Evolutionary conservation across 2,888 invertebrate genomes (phyloP), one percentile per base, ranked within the genome.

Genomic region (Cerceris ruficornis): DNA sequence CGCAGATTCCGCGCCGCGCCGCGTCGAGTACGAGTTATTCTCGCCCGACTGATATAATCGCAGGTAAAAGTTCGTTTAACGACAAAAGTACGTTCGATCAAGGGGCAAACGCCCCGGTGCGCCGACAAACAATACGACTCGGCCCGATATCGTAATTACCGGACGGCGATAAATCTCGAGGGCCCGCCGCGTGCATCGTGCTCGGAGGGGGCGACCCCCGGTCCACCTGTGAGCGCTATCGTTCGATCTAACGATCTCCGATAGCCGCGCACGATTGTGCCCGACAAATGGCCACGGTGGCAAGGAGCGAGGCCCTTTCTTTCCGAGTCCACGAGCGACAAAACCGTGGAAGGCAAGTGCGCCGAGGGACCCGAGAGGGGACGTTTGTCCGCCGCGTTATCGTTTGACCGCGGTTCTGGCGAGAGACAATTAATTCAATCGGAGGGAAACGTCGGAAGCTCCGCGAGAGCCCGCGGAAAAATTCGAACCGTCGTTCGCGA

Each of bases 191-290:
- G 55, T 39, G 52, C 55, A n/a, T 9, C 11, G 55, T 14, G 65
- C 7, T 65, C 54, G 61, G 60, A 57, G 66, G 65, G 60, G 79
- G 84, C 69, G 61, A 50, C 15, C 15, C 15, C 64, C 43, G 41
- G 72, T 84, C 57, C 84, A 84, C 82, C 82, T 84, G 84, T 74
- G 59, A 11, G 49, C 54, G 17, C 75, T 84, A 77, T 84, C 84
- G 69, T 46, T 52, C 46, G 69, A 81, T 83, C 79, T 83, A 64
- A 80, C 81, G 67, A 83, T 76, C 75, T 59, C 60, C 28, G 65
- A 69, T 72, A 67, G 60, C 39, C 17, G 15, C 54, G n/a, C 54
- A 58, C 50, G 65, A 52, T 59, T 39, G 46, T 70, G 60, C 52
- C 61, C 64, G 69, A 54, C 71, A 67, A 75, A 73, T 67, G 70